Evolutionary conservation across 2,888 invertebrate species (phyloP).

Genomic region (Boloria euphrosyne): DNA sequence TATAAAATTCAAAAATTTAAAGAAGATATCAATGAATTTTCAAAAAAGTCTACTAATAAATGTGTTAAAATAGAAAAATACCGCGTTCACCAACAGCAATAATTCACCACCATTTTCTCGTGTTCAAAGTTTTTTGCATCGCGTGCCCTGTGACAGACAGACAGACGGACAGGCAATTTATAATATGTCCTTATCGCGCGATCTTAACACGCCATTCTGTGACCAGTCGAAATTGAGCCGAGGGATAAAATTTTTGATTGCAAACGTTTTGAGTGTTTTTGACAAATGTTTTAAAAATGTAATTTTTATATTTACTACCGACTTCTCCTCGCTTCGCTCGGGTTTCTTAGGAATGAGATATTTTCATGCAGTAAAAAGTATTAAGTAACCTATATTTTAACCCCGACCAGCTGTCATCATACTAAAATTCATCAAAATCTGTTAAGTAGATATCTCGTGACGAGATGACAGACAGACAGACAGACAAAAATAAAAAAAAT

Average conservation of each 20-base stretch:
- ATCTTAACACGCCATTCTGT: constrained; percentile 58
- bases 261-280: neutral
- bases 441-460: too few species aligned
- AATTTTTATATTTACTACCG: neutral
- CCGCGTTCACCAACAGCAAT: constrained; percentile 25
- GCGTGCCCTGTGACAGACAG: constrained; percentile 78
- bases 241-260: constrained; percentile 13
- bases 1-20: too few species aligned
- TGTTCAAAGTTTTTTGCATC: constrained; percentile 70
- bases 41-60: neutral
- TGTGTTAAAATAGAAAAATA: constrained; percentile 4
- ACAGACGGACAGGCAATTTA: constrained; percentile 80
- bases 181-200: constrained; percentile 77
- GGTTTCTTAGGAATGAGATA: too few species aligned
- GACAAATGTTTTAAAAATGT: neutral
- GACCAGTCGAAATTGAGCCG: constrained; percentile 48
- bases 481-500: too few species aligned
- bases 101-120: constrained; percentile 17
- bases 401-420: too few species aligned
- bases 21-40: neutral
- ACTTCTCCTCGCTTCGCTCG: too few species aligned
- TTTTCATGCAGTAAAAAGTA: too few species aligned
- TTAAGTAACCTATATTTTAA: too few species aligned
- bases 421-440: too few species aligned
- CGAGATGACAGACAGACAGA: too few species aligned